Evolutionary conservation across 2,888 invertebrate species (phyloP).

Genomic region (Pseudococcus jackbeardsleyi): DNA sequence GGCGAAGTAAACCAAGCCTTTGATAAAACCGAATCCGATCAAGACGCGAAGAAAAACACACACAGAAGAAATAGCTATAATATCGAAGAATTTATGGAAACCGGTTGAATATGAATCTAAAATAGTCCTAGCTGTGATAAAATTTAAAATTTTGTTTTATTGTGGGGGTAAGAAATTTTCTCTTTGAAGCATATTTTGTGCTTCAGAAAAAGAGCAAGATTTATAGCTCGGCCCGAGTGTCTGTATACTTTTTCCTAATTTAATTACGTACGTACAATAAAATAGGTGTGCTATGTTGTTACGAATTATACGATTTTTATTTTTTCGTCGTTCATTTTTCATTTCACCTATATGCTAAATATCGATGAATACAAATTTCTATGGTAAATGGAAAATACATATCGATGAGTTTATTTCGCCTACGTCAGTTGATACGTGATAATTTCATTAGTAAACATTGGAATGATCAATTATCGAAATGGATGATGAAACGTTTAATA

Average conservation of each 20-base stretch:
- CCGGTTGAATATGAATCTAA: background rate
- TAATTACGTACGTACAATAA: conserved; percentile 24
- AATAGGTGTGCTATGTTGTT: conserved; percentile 5
- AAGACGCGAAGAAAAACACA: background rate
- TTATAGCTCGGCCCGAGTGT: background rate
- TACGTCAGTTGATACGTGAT: background rate
- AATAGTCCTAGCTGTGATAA: conserved; percentile 55
- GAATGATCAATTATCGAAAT: background rate
- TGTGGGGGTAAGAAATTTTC: background rate
- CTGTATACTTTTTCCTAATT: conserved; percentile 20
- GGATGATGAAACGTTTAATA: conserved; percentile 21
- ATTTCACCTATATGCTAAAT: background rate
- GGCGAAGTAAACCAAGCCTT: conserved; percentile 58
- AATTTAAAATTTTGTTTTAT: conserved; percentile 21
- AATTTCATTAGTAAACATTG: background rate
- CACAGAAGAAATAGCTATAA: conserved; percentile 36
- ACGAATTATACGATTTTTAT: conserved; percentile 40
- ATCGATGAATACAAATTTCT: background rate
- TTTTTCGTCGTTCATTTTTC: conserved; percentile 8
- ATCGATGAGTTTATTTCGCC: background rate
- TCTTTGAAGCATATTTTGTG: background rate
- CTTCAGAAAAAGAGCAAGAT: background rate
- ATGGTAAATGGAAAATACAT: background rate
- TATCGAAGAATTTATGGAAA: conserved; percentile 39
- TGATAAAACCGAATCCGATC: conserved; percentile 29